Conservation (phyloP, 2,797 vertebrate genomes). For the Pampus argenteus region DNA sequence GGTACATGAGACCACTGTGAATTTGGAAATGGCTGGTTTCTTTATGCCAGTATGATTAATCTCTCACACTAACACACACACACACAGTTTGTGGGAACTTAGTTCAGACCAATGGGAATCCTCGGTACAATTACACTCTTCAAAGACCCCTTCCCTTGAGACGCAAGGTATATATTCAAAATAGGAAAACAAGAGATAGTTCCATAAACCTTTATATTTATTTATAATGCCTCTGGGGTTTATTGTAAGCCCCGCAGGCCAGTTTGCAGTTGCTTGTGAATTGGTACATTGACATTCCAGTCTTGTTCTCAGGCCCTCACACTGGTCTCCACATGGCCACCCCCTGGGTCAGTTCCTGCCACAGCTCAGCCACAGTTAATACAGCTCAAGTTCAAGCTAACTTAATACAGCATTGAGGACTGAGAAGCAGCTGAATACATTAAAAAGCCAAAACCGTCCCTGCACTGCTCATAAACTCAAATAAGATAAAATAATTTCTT, state of each 20-base stretch:
- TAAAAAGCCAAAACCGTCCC: not conserved
- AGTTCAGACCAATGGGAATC: slow-evolving; percentile 54
- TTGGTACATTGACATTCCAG: slow-evolving; percentile 74
- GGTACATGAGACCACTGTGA: slow-evolving; percentile 74
- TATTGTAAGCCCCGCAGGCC: slow-evolving; percentile 59
- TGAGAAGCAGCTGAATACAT: slow-evolving; percentile 7
- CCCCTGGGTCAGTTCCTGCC: slow-evolving; percentile 47
- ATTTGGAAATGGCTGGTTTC: slow-evolving; percentile 74
- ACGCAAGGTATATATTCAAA: slow-evolving; percentile 73
- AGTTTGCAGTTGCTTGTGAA: slow-evolving; percentile 59
- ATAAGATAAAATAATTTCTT: not conserved
- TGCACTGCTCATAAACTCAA: not conserved
- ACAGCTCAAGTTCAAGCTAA: slow-evolving; percentile 30
- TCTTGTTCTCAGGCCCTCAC: slow-evolving; percentile 79
- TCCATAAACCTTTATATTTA: slow-evolving; percentile 71
- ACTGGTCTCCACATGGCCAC: slow-evolving; percentile 53
- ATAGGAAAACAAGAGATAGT: slow-evolving; percentile 66
- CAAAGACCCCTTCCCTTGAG: slow-evolving; percentile 60
- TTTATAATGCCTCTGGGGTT: slow-evolving; percentile 62
- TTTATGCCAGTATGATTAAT: slow-evolving; percentile 74
- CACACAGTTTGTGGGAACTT: slow-evolving; percentile 78
- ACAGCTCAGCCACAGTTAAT: slow-evolving; percentile 39
- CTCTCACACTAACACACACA: slow-evolving; percentile 34
- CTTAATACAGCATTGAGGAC: not conserved
- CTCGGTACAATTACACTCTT: slow-evolving; percentile 51